phyloP scores from a whole-genome alignment of 2,797 vertebrate genomes.

The Heliangelus exortis region DNA sequence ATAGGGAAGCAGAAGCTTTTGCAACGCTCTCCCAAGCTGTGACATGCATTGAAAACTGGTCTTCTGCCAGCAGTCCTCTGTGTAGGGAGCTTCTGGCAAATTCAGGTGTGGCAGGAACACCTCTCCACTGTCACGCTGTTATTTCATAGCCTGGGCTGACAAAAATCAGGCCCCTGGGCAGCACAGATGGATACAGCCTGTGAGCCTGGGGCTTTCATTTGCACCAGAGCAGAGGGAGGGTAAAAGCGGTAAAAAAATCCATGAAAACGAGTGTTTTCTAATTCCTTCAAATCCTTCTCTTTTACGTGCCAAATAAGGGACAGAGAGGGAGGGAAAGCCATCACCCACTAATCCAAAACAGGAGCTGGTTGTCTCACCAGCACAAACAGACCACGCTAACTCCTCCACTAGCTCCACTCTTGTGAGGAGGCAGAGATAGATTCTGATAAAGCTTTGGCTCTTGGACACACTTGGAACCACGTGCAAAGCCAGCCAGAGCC shows the following conservation, averaged over 20 bases:
- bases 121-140: neutral
- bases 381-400: neutral
- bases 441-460: constrained; percentile 4
- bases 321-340: neutral
- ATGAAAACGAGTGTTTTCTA: neutral
- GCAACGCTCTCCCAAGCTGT: neutral
- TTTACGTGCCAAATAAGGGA: neutral
- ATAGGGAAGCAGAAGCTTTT: rapidly evolving
- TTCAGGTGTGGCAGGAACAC: neutral
- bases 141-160: neutral
- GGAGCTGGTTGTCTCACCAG: constrained; percentile 45
- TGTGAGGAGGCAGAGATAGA: constrained; percentile 8
- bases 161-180: neutral
- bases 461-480: neutral
- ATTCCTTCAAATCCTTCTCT: neutral
- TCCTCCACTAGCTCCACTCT: neutral
- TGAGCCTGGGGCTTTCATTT: neutral
- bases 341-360: constrained; percentile 28
- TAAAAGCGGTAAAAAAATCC: neutral
- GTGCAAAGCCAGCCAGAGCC: neutral
- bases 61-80: neutral
- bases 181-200: neutral
- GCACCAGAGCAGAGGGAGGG: neutral
- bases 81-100: neutral
- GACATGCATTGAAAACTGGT: neutral